These are phyloP conservation scores for Paramuricea clavata DNA, from an alignment of 92 coral and sea anemone genomes.

Conservation along the genomic window DNA sequence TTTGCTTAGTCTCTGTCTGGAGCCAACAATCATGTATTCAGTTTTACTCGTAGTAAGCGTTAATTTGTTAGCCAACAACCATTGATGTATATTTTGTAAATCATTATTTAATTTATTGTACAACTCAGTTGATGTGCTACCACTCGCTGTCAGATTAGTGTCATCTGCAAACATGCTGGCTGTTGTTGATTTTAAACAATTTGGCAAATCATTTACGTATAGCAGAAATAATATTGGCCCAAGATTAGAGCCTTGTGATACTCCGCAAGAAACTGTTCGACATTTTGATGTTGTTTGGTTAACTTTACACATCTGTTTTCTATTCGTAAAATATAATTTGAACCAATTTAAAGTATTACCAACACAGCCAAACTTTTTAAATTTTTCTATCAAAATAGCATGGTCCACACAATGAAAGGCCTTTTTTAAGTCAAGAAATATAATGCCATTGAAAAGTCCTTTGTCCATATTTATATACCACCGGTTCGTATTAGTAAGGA, in stretches of 20 bases:
- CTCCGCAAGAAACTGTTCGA: slow-evolving; percentile 38
- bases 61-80: too few relatives aligned
- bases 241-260: slow-evolving; percentile 70
- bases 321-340: slow-evolving; percentile 37
- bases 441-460: slow-evolving; percentile 45
- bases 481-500: slow-evolving; percentile 25
- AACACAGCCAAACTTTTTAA: slow-evolving; percentile 22
- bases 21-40: too few relatives aligned
- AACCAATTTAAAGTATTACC: slow-evolving; percentile 32
- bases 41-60: too few relatives aligned
- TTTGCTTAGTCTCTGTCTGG: too few relatives aligned
- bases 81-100: not conserved
- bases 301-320: slow-evolving; percentile 36
- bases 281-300: slow-evolving; percentile 15
- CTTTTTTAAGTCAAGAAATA: slow-evolving; percentile 48
- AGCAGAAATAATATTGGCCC: slow-evolving; percentile 69
- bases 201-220: slow-evolving; percentile 68
- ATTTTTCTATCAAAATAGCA: slow-evolving; percentile 27
- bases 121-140: not conserved
- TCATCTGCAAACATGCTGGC: slow-evolving; percentile 65
- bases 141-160: slow-evolving; percentile 46
- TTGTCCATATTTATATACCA: too few relatives aligned
- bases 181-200: slow-evolving; percentile 52
- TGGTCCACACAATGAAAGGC: slow-evolving; percentile 50
- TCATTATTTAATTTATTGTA: slow-evolving; percentile 18